Base-by-base conservation (phyloP, 2,113 vertebrate species). In the Pogona vitticeps region DNA sequence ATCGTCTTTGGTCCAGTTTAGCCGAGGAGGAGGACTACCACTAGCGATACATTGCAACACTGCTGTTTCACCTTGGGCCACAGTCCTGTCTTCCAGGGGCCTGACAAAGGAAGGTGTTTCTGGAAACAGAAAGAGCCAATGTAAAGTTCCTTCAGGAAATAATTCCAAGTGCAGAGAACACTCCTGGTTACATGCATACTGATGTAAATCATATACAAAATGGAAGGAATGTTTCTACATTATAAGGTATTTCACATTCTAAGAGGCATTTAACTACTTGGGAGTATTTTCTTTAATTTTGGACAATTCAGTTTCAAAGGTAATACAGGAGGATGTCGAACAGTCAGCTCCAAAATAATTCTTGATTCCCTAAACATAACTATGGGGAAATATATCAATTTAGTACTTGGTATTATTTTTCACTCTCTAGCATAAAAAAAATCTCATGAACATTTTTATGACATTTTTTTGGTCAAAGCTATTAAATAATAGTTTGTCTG, bases 1-100 rank as follows among this genome's bases (percentile, higher is more conserved):
- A 0, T 97, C 97, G 0, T 97, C 97, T 68, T 97, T 97, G 6
- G 97, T 97, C 97, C 97, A 97, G 58, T 97, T 97, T 89, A 97
- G 95, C 73, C 97, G 97, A 68, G 97, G 97, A 78, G 96, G 88
- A 46, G 97, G 97, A 20, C 96, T 97, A 82, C 97, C 97, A 3
- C 97, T 97, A 40, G 97, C 97, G 52, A 97, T 97, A 89, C 97
- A 97, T 86, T 97, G 97, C 88, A 97, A 36, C 2, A 97, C 97
- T 0, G 96, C 97, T 0, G 97, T 97, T 67, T 97, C 97, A 8
- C 97, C 97, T 20, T 96, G 95, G 3, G 94, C 92, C 2, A 97
- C 96, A 0, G 97, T 97, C 83, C 97, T 96, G 91, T 97, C 97
- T 70, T 97, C 96, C 92, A 97, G 83, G 0, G 97, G 97, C 77